Base-by-base conservation (phyloP, 2,888 invertebrate species). In the Lagria hirta region DNA sequence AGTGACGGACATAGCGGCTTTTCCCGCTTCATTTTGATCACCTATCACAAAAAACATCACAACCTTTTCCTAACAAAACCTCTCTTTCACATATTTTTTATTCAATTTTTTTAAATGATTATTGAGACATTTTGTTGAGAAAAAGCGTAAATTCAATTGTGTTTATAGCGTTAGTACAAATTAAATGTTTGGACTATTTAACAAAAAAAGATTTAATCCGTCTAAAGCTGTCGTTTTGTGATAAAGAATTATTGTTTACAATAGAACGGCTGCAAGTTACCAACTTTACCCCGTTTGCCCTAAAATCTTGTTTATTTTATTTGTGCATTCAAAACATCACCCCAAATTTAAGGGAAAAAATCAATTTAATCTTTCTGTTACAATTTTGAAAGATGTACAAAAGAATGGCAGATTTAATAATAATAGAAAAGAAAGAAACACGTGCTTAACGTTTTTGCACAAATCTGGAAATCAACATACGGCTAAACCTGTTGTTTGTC, bases 401-500 rank as follows among this genome's bases (percentile, higher is more conserved):
- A 57, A 54, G 48, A 52, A 42, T 48, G 55, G 50, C 56, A 57
- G 56, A 49, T 52, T 50, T 56, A 53, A 60, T 57, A 58, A 58
- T 23, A 32, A 36, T 32, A 36, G 28, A 42, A 37, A 37, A 42
- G 26, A 18, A 11, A 22, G 30, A 32, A 28, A 16, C 49, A 49
- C 46, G 49, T 45, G 49, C 26, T 55, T 51, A 54, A 49, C 57
- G 51, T 48, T 59, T 63, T 61, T 60, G 55, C 59, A 58, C 51
- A 60, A 60, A 60, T 61, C 57, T 58, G 60, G 58, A 61, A 63
- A 58, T 51, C 32, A 41, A 28, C 36, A 44, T 16, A 32, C 33
- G 49, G 43, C 43, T 41, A 51, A 43, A 49, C 41, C 49, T 51
- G 58, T 57, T 69, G 67, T 68, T 68, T 68, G 64, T 64, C 66